Conservation (phyloP, 2,113 vertebrate genomes). For the Penelope pileata region DNA sequence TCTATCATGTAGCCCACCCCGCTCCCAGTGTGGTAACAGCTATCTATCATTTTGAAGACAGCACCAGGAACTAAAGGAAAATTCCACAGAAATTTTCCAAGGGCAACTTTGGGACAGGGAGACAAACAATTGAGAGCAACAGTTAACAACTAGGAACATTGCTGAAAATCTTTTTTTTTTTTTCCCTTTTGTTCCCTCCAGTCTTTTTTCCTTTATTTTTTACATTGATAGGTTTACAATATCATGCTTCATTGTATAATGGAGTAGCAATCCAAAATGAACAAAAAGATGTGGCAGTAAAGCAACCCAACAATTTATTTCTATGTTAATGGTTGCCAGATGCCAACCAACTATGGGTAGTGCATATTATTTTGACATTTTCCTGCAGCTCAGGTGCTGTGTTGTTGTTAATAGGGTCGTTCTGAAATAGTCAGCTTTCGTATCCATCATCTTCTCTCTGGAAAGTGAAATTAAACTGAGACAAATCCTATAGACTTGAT, state of each 20-base stretch:
- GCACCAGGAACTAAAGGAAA: neutral
- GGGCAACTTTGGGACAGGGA: neutral
- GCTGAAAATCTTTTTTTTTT: neutral
- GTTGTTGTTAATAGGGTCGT: neutral
- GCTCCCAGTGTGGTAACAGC: neutral
- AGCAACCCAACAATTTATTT: neutral
- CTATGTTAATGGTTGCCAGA: neutral
- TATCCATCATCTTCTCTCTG: neutral
- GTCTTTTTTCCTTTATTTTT: neutral
- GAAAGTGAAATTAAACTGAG: neutral
- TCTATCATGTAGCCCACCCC: neutral
- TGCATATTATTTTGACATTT: neutral
- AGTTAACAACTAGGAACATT: neutral
- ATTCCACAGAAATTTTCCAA: neutral
- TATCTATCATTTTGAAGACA: neutral
- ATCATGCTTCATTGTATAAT: neutral
- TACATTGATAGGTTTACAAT: neutral
- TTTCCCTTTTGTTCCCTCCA: too few species aligned
- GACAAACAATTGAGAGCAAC: neutral
- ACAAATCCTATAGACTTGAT: neutral
- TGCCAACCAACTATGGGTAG: neutral
- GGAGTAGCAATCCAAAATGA: neutral
- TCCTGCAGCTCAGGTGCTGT: neutral
- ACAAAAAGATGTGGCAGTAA: neutral
- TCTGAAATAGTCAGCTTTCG: neutral